Conservation (phyloP, 1,140 invertebrate species). For the Gryllus bimaculatus region DNA sequence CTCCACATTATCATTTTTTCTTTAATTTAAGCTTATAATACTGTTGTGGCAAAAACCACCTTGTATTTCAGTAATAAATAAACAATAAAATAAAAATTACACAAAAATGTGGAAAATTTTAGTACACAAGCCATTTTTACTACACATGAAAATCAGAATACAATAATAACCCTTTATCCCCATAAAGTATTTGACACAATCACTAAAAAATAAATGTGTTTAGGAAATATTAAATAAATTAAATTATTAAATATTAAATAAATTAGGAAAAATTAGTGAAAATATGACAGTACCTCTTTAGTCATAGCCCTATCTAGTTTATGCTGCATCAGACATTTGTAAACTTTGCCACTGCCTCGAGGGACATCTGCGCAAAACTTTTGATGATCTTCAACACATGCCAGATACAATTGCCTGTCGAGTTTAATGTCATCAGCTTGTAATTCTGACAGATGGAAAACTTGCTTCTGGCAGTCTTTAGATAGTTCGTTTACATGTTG, state of each 20-base stretch:
- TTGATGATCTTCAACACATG: constrained; percentile 77
- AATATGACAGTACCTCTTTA: constrained; percentile 32
- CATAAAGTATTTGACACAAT: too few species aligned
- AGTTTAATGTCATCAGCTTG: constrained; percentile 87
- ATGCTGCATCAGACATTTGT: constrained; percentile 84
- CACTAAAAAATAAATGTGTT: too few species aligned
- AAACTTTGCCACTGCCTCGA: constrained; percentile 74
- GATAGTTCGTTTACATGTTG: constrained; percentile 46
- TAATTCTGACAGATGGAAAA: constrained; percentile 76
- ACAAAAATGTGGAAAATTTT: too few species aligned
- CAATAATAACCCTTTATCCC: too few species aligned
- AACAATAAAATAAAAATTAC: too few species aligned
- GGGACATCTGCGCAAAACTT: constrained; percentile 54
- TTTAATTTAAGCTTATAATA: too few species aligned
- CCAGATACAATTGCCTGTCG: constrained; percentile 80
- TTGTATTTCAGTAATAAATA: too few species aligned
- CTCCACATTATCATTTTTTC: too few species aligned
- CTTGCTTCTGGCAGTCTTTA: constrained; percentile 61
- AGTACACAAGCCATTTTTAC: too few species aligned
- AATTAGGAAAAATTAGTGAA: not conserved
- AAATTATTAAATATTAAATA: not conserved
- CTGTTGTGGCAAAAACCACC: too few species aligned
- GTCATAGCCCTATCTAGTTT: constrained; percentile 62
- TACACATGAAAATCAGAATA: too few species aligned
- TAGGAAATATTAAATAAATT: too few species aligned